Evolutionary conservation across 1,140 invertebrate species (phyloP).

Genomic region (Spodoptera frugiperda): DNA sequence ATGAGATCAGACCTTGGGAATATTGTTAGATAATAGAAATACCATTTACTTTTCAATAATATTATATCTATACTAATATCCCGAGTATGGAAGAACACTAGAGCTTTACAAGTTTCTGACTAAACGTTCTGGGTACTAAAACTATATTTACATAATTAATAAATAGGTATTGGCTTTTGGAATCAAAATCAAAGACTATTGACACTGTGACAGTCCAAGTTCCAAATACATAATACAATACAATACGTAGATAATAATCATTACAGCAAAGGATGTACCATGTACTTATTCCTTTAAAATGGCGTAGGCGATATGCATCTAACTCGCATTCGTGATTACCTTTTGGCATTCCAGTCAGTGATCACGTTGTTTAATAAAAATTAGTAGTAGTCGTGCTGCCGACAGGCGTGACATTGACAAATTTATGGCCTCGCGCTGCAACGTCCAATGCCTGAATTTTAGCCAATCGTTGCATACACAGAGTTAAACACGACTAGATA

Average conservation of each 20-base stretch:
- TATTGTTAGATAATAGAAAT: not conserved
- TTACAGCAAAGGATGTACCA: constrained; percentile 8
- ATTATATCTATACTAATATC: no score
- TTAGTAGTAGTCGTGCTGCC: constrained; percentile 57
- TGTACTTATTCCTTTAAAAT: constrained; percentile 15
- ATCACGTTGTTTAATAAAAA: constrained; percentile 65
- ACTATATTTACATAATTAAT: no score
- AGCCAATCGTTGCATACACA: constrained; percentile 48
- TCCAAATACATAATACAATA: not conserved
- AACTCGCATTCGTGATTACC: constrained; percentile 48
- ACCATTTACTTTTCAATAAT: no score
- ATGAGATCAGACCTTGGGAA: constrained; percentile 47
- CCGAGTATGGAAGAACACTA: no score
- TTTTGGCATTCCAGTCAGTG: constrained; percentile 63
- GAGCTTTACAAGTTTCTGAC: no score
- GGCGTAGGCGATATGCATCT: constrained; percentile 50
- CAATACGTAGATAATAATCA: constrained; percentile 9
- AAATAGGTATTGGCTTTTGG: no score
- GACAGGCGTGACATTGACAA: constrained; percentile 65
- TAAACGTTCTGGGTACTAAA: no score
- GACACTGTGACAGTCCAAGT: not conserved
- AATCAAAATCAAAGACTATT: no score
- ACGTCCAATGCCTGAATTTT: constrained; percentile 56
- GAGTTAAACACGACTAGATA: constrained; percentile 50
- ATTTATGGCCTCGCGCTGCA: constrained; percentile 61